phyloP scores from a whole-genome alignment of 2,888 invertebrate species.

The Drosophila bunnanda region DNA sequence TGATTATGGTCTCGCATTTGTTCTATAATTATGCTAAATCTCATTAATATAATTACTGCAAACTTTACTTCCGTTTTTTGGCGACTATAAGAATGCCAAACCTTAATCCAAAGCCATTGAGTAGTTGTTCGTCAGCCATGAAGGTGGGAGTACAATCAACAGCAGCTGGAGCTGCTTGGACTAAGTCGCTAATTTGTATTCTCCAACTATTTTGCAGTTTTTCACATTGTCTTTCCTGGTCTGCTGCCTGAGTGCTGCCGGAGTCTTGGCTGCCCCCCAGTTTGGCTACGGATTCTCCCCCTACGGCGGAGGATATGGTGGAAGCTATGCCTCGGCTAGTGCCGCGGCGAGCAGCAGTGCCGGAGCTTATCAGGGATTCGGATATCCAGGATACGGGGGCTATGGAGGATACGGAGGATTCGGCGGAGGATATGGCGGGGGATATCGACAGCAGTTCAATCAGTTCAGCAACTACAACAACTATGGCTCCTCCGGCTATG shows the following conservation, averaged over 20 bases:
- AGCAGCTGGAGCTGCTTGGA: not conserved
- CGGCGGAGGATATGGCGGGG: conserved; percentile 47
- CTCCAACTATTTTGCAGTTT: conserved; percentile 24
- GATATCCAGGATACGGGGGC: conserved; percentile 49
- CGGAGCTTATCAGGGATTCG: conserved; percentile 45
- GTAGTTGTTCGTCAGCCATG: conserved; percentile 51
- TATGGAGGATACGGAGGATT: conserved; percentile 53
- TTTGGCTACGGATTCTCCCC: conserved; percentile 69
- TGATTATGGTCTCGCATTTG: conserved; percentile 38
- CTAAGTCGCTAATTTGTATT: not conserved
- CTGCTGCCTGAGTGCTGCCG: conserved; percentile 23
- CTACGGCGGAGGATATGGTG: conserved; percentile 48
- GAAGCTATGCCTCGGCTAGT: conserved; percentile 56
- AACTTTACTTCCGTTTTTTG: conserved; percentile 57
- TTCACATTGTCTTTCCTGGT: conserved; percentile 27
- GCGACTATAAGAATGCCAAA: conserved; percentile 55
- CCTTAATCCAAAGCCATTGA: conserved; percentile 16
- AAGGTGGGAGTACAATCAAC: conserved; percentile 53
- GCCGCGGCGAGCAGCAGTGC: conserved; percentile 63
- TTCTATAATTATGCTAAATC: conserved; percentile 59
- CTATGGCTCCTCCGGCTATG: conserved; percentile 51
- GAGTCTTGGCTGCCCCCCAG: conserved; percentile 52
- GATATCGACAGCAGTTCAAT: conserved; percentile 51
- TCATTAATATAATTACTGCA: conserved; percentile 51
- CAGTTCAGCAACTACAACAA: conserved; percentile 53